These are phyloP conservation scores for Orthosia gothica DNA, from an alignment of 2,888 invertebrate species.

Conservation along the genomic window DNA sequence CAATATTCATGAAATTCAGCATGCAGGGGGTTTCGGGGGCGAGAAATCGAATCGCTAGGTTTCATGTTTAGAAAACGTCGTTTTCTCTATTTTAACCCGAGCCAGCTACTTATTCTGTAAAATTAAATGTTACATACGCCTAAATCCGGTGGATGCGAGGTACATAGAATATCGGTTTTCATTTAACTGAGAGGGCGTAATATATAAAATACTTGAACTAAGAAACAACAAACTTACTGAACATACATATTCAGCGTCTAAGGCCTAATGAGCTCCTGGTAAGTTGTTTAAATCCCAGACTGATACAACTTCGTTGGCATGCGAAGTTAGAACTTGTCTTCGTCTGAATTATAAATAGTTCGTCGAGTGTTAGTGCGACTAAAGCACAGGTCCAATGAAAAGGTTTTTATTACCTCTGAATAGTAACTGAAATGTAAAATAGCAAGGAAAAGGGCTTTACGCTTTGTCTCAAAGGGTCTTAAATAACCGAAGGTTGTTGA, in stretches of 20 bases:
- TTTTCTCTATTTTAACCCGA: too few species aligned
- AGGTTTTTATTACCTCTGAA: conserved; percentile 44
- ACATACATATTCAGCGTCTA: conserved; percentile 36
- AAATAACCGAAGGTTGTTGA: conserved; percentile 37
- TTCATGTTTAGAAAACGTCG: too few species aligned
- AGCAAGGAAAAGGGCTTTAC: conserved; percentile 47
- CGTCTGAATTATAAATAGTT: conserved; percentile 49
- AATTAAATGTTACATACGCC: too few species aligned
- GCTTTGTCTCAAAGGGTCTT: conserved; percentile 31
- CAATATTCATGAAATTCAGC: too few species aligned
- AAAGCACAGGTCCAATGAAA: conserved; percentile 31
- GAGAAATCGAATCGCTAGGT: too few species aligned
- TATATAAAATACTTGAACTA: conserved; percentile 38
- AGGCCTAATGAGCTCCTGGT: conserved; percentile 20
- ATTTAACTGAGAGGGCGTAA: conserved; percentile 19
- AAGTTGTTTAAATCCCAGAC: conserved; percentile 36
- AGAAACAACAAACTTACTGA: conserved; percentile 43
- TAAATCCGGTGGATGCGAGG: too few species aligned
- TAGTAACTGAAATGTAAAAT: conserved; percentile 49
- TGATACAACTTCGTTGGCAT: conserved; percentile 29
- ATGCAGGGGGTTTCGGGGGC: too few species aligned
- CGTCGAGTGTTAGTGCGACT: conserved; percentile 16
- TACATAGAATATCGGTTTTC: neutral
- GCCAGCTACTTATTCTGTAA: too few species aligned
- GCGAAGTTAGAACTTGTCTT: conserved; percentile 18